Conservation (phyloP, 1,140 invertebrate genomes). For the Ganaspis sp. region DNA sequence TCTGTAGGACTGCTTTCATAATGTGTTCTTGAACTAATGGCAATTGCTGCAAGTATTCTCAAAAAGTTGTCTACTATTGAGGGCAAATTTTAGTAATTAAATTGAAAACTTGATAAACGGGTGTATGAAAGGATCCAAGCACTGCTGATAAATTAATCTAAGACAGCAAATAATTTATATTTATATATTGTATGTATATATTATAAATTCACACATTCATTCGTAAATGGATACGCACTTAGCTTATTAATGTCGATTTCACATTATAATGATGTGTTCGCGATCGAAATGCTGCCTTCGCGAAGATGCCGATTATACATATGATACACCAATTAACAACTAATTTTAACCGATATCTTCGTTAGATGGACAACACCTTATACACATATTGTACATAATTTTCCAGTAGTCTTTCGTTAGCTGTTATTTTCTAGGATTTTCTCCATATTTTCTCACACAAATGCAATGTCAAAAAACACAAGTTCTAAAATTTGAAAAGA, state of each 20-base stretch:
- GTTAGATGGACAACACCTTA: conserved; percentile 39
- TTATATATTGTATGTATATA: conserved; percentile 49
- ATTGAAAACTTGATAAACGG: conserved; percentile 35
- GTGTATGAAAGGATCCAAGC: conserved; percentile 30
- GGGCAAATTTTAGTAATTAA: conserved; percentile 51
- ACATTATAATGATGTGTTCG: conserved; percentile 37
- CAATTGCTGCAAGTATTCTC: conserved; percentile 35
- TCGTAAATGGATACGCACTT: conserved; percentile 29
- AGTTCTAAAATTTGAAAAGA: conserved; percentile 27
- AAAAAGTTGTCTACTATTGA: conserved; percentile 40
- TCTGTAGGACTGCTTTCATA: neutral
- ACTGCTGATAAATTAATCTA: conserved; percentile 35
- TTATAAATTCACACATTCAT: conserved; percentile 23
- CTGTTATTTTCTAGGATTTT: neutral
- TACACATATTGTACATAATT: conserved; percentile 40
- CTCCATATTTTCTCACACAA: conserved; percentile 9
- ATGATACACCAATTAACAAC: conserved; percentile 31
- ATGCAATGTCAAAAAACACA: neutral
- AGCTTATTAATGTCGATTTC: neutral
- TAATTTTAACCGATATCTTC: conserved; percentile 27
- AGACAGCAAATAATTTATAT: conserved; percentile 61
- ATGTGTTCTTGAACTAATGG: conserved; percentile 46
- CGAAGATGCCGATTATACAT: conserved; percentile 33
- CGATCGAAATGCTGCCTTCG: conserved; percentile 37
- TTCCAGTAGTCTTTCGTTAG: conserved; percentile 46